These are phyloP conservation scores for Willisornis vidua DNA, from an alignment of 2,113 vertebrate genomes.

Conservation along the genomic window DNA sequence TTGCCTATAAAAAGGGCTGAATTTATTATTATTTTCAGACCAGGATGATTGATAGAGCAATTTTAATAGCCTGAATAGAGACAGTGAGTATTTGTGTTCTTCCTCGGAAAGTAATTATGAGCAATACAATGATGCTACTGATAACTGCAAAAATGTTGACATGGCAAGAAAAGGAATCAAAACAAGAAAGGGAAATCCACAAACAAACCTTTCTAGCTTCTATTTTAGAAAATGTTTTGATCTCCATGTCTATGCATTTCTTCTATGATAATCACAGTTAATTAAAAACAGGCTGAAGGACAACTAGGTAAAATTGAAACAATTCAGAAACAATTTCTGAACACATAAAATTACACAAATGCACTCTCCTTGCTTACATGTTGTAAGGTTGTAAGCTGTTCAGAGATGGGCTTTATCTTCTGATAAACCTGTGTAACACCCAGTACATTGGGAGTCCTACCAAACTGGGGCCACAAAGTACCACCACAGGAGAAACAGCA, in stretches of 20 bases:
- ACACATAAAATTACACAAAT: background rate
- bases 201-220: constrained; percentile 35
- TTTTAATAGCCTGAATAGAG: constrained; percentile 64
- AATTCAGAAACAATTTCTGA: background rate
- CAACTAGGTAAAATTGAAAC: constrained; percentile 11
- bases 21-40: constrained; percentile 54
- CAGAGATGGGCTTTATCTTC: background rate
- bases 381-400: background rate
- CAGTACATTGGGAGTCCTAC: background rate
- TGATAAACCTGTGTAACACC: background rate
- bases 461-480: background rate
- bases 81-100: constrained; percentile 39
- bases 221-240: constrained; percentile 66
- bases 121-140: constrained; percentile 45
- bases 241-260: constrained; percentile 10
- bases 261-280: background rate
- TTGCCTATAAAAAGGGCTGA: constrained; percentile 12
- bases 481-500: background rate
- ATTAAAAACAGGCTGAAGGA: constrained; percentile 21
- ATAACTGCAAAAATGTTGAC: constrained; percentile 35
- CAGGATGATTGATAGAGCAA: constrained; percentile 43
- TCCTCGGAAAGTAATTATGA: constrained; percentile 59
- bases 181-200: constrained; percentile 33
- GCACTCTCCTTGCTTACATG: background rate
- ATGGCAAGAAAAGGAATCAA: constrained; percentile 14